Evolutionary conservation across 2,113 vertebrate species (phyloP), one percentile per base, ranked within the genome.

Genomic region (Chlorodrepanis virens): DNA sequence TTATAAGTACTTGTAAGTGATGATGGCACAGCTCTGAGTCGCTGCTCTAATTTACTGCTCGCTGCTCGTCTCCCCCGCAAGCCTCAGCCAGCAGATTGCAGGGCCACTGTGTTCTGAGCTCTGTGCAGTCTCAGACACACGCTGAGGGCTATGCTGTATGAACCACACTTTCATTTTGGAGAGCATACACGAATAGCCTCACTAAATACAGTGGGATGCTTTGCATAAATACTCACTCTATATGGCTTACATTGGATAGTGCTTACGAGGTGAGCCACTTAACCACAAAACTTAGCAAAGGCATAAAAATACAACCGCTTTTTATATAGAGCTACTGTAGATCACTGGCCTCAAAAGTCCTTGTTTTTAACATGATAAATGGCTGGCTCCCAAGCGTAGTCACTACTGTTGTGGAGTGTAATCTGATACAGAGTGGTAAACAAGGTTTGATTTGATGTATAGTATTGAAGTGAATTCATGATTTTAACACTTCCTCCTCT

Each of bases 1-100:
- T 97, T 96, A 96, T 96, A 94, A 96, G 94, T 67, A 56, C 92
- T 96, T 96, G 92, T 92, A 93, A 91, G 94, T 81, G 96, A 96
- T 93, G 93, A 96, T 88, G 92, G 93, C 87, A 85, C 82, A 88
- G 93, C 63, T 93, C 96, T 83, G 83, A 83, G 56, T 81, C 3
- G 50, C 75, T 81, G 87, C 50, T 89, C 92, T 83, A 83, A 89
- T 94, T 94, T 93, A 88, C 90, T 95, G 71, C 31, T 76, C 9
- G 37, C 79, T 70, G 33, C 76, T 86, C 67, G 53, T 92, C 88
- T 93, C 57, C 81, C 67, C 81, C 6, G 3, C 87, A 85, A 95
- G 70, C 90, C 87, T 80, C 74, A 89, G 87, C 86, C 94, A 92
- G 86, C 89, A 94, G 80, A 93, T 83, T 96, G 75, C 88, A 90